These are phyloP conservation scores for Euplagia quadripunctaria DNA, from an alignment of 2,888 invertebrate species.

Conservation along the genomic window DNA sequence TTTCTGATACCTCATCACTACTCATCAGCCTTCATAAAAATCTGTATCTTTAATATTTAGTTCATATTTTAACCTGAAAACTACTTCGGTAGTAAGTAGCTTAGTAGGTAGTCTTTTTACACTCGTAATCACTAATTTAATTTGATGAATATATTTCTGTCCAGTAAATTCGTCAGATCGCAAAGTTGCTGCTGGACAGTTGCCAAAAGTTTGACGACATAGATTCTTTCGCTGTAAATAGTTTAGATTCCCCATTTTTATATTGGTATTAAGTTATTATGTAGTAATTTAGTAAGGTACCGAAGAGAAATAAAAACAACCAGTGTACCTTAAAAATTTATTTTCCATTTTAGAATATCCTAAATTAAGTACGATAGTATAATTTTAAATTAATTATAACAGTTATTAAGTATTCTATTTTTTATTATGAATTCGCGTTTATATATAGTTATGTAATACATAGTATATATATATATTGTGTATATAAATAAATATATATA, in stretches of 20 bases:
- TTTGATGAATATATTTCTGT: slow-evolving; percentile 3
- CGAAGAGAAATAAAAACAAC: slow-evolving; percentile 51
- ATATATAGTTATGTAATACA: slow-evolving; percentile 73
- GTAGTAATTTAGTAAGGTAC: slow-evolving; percentile 46
- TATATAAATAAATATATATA: slow-evolving; percentile 50
- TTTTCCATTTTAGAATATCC: slow-evolving; percentile 82
- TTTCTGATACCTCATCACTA: no score
- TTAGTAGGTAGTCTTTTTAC: neutral
- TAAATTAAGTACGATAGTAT: slow-evolving; percentile 84
- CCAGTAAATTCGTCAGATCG: slow-evolving; percentile 23
- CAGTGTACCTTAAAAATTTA: slow-evolving; percentile 80
- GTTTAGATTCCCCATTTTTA: slow-evolving; percentile 29
- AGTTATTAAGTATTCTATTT: slow-evolving; percentile 82
- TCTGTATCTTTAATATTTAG: no score
- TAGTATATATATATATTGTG: slow-evolving; percentile 60
- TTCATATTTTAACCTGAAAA: no score
- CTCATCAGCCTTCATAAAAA: no score
- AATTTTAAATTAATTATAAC: slow-evolving; percentile 83
- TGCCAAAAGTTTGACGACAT: slow-evolving; percentile 63
- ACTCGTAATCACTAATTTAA: neutral
- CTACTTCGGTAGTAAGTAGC: no score
- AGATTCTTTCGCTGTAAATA: slow-evolving; percentile 54
- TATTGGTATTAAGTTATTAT: neutral
- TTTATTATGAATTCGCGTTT: slow-evolving; percentile 80
- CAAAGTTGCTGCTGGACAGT: slow-evolving; percentile 49